Base-by-base conservation (phyloP, 2,113 vertebrate species). In the Gasterosteus aculeatus region DNA sequence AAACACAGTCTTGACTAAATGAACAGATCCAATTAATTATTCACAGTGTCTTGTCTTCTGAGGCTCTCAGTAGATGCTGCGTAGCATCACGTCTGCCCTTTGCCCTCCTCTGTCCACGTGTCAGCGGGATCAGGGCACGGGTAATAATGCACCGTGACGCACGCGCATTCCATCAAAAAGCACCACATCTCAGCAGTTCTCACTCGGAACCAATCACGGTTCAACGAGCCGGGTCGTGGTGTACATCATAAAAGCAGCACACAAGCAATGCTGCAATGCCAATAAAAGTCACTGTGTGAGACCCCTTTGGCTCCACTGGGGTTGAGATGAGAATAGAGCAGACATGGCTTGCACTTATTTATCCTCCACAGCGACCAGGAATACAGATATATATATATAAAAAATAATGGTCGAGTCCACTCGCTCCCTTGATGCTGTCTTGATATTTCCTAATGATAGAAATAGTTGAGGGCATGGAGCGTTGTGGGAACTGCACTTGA, bases 11-110 rank as follows among this genome's bases (percentile, higher is more conserved):
- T 82, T 90, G 69, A 84, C 85, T 85, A 89, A 87, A 84, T 86
- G 80, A 89, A 91, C 86, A 86, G 58, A 87, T 77, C 61, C 69
- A 85, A 84, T 89, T 86, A 88, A 82, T 90, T 81, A 88, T 89
- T 90, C 76, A 79, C 84, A 82, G 35, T 66, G 71, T 76, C 74
- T 72, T 77, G 46, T 77, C 79, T 85, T 85, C 62, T 49, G 54
- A 86, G 65, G 67, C 38, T 66, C 54, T 78, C 35, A 49, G 77
- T 12, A 19, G 77, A 73, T 78, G 47, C 66, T 12, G 61, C 61
- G 49, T 49, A 60, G 68, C 49, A 53, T 71, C 58, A 65, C 72
- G 62, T 31, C 66, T 70, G 73, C 73, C 81, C 84, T 79, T 76
- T 88, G 76, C 19, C 62, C 78, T 61, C 44, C 63, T 82, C 79